A percentile compares a stretch with the other conserved stretches of the same genome.
These are phyloP conservation scores for Capricornis sumatraensis DNA, from an alignment of 2,113 vertebrate species.

Conservation along the genomic window DNA sequence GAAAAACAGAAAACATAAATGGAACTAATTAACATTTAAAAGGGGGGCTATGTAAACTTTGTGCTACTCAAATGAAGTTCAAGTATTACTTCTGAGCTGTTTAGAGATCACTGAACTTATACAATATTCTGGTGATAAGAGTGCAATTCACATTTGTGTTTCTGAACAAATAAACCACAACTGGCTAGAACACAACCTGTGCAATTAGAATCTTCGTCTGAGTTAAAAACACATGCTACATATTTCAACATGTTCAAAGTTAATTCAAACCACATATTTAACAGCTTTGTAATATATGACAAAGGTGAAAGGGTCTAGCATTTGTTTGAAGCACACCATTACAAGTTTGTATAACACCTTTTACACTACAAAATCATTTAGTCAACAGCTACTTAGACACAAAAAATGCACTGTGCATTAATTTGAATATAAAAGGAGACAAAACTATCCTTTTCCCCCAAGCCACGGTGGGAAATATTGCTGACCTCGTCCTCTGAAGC, in stretches of 20 bases:
- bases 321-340: constrained; percentile 79
- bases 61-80: constrained; percentile 68
- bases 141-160: constrained; percentile 76
- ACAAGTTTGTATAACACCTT: constrained; percentile 80
- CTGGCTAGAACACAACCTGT: constrained; percentile 72
- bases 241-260: constrained; percentile 70
- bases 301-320: constrained; percentile 75
- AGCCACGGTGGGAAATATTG: constrained; percentile 92
- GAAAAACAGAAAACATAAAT: constrained; percentile 58
- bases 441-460: constrained; percentile 87
- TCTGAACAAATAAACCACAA: constrained; percentile 75
- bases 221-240: constrained; percentile 73
- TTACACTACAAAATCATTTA: constrained; percentile 73
- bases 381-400: constrained; percentile 83
- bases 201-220: constrained; percentile 63
- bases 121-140: constrained; percentile 80
- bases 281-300: constrained; percentile 74
- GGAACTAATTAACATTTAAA: constrained; percentile 52
- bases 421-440: constrained; percentile 85
- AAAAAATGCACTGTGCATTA: constrained; percentile 84
- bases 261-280: constrained; percentile 76
- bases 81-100: constrained; percentile 69
- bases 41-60: constrained; percentile 63
- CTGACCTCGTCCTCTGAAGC: constrained; percentile 97
- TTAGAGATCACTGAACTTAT: constrained; percentile 68